Base-by-base conservation (phyloP, 2,888 invertebrate species). In the Nomada ferruginata region DNA sequence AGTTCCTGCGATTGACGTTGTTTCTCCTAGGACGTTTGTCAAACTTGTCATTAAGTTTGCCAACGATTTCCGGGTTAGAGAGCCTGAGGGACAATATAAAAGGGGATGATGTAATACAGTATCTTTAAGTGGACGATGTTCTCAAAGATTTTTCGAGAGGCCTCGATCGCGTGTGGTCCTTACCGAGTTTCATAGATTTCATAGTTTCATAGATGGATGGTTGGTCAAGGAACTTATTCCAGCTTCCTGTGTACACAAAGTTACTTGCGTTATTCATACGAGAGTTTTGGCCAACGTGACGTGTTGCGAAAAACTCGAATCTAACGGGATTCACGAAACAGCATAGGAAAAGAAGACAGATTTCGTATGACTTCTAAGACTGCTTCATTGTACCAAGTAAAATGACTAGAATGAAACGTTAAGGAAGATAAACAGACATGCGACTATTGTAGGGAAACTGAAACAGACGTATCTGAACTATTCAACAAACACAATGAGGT, bases 111-210 rank as follows among this genome's bases (percentile, higher is more conserved):
- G 82, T 76, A 86, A 85, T 76, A 59, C 55, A 77, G 61, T 66
- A 66, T 68, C 61, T 29, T 74, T 66, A 57, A 72, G 55, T 65
- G 11, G 47, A 60, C 52, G 60, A 47, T 71, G 69, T 75, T 82
- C 26, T 42, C 53, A 70, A 87, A 81, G 78, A 84, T 76, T 81
- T 53, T 71, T 75, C 66, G 76, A 87, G 87, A 42, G 72, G 15
- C 47, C 85, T 86, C 73, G 60, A 84, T 76, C 57, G 44, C 75
- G 79, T 66, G 60, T 79, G 76, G 76, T 73, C 72, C 55, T 61
- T 55, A 50, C n/a, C 42, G 74, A 71, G 61, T 79, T 69, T 83
- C 73, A 44, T 74, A 71, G 83, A 77, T 83, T 36, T 36, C 36
- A 36, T 36, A 68, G 61, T 79, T 69, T 79, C 73, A 36, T 74